Evolutionary conservation across 1,140 invertebrate species (phyloP).

Genomic region (Aphidius ervi): DNA sequence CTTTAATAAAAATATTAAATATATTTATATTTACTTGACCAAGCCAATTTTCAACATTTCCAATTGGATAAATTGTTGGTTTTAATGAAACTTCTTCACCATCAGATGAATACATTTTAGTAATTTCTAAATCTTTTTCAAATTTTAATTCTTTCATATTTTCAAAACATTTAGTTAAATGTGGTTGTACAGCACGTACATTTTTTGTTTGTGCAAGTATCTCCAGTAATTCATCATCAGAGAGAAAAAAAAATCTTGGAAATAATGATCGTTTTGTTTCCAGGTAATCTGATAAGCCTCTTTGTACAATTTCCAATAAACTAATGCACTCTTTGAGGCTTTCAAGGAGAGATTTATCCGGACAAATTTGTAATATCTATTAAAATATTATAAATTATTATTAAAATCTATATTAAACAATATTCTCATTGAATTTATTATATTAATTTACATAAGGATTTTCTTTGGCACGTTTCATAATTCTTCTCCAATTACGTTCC

Average conservation of each 20-base stretch:
- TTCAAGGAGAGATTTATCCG: slow-evolving; percentile 61
- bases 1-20: neutral
- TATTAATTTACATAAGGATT: slow-evolving; percentile 59
- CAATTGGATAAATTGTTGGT: slow-evolving; percentile 62
- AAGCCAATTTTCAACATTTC: slow-evolving; percentile 79
- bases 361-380: slow-evolving; percentile 60
- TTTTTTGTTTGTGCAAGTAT: slow-evolving; percentile 72
- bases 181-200: slow-evolving; percentile 71
- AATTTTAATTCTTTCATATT: slow-evolving; percentile 70
- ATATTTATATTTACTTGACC: slow-evolving; percentile 36
- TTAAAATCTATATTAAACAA: neutral
- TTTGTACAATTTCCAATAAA: slow-evolving; percentile 65
- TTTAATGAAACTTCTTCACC: slow-evolving; percentile 66
- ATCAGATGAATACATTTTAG: slow-evolving; percentile 74
- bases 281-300: slow-evolving; percentile 70
- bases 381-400: neutral
- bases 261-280: slow-evolving; percentile 69
- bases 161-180: slow-evolving; percentile 77
- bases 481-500: slow-evolving; percentile 70
- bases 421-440: neutral
- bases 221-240: slow-evolving; percentile 73
- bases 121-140: slow-evolving; percentile 65
- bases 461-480: slow-evolving; percentile 66
- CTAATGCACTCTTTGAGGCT: slow-evolving; percentile 65
- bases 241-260: slow-evolving; percentile 74